phyloP scores from a whole-genome alignment of 2,888 invertebrate genomes.

The Ctenicera cuprea region DNA sequence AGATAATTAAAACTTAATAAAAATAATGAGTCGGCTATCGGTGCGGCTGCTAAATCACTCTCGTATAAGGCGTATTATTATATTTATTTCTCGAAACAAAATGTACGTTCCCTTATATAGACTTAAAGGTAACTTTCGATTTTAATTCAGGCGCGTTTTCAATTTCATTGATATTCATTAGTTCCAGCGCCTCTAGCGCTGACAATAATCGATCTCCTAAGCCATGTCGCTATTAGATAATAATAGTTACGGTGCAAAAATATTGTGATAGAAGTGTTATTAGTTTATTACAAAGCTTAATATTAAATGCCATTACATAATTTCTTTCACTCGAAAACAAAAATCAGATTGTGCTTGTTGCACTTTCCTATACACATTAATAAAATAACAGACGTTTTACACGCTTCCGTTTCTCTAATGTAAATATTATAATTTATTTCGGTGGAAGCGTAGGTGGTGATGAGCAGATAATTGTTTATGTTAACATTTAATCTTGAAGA shows the following conservation, averaged over 20 bases:
- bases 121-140: constrained; percentile 50
- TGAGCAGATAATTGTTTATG: too few relatives aligned
- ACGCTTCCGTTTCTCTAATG: too few relatives aligned
- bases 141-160: constrained; percentile 48
- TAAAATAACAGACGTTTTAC: not conserved
- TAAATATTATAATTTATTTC: too few relatives aligned
- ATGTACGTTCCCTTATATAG: constrained; percentile 49
- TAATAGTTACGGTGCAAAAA: constrained; percentile 26
- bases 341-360: not conserved
- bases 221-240: constrained; percentile 18
- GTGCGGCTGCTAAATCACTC: constrained; percentile 11
- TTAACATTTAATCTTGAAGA: not conserved
- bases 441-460: too few relatives aligned
- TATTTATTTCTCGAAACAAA: constrained; percentile 31
- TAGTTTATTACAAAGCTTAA: constrained; percentile 22
- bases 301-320: not conserved
- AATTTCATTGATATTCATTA: constrained; percentile 47
- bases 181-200: constrained; percentile 6
- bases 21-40: constrained; percentile 18
- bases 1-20: constrained; percentile 20
- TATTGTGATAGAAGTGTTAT: constrained; percentile 21
- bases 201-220: constrained; percentile 21
- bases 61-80: constrained; percentile 28
- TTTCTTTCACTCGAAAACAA: not conserved
- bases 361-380: not conserved